Conservation (phyloP, 2,113 vertebrate species). For the Rhynchopsitta pachyrhyncha region DNA sequence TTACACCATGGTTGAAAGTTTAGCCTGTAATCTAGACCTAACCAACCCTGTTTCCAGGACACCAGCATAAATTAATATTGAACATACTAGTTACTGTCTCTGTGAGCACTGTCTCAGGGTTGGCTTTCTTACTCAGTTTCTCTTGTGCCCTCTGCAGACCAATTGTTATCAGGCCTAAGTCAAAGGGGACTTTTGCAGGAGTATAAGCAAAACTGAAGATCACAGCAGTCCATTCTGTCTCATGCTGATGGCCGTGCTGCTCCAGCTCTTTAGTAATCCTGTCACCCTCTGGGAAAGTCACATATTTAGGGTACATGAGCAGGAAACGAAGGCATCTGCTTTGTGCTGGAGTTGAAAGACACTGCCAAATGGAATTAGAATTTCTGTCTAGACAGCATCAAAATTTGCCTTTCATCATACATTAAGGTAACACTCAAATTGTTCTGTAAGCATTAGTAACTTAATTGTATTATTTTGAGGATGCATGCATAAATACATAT, state of each 20-base stretch:
- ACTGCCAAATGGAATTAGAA: constrained; percentile 32
- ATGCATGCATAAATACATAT: constrained; percentile 44
- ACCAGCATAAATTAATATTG: not conserved
- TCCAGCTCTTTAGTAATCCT: not conserved
- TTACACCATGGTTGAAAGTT: not conserved
- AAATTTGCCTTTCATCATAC: constrained; percentile 51
- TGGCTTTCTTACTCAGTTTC: not conserved
- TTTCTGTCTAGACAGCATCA: constrained; percentile 42
- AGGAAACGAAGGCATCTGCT: not conserved
- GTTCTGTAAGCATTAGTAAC: constrained; percentile 48
- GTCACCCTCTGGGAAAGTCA: not conserved
- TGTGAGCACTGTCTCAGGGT: accelerated
- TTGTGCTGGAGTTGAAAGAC: not conserved
- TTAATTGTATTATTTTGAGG: constrained; percentile 63
- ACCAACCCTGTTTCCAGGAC: not conserved
- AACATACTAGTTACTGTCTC: not conserved
- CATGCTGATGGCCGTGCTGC: accelerated
- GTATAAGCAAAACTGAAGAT: not conserved
- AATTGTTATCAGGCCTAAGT: not conserved
- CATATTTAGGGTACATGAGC: not conserved
- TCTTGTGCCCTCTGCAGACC: not conserved
- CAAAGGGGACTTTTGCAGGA: not conserved
- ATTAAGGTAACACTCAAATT: constrained; percentile 56
- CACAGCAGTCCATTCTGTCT: not conserved
- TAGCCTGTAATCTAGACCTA: not conserved